Evolutionary conservation across 2,888 invertebrate genomes (phyloP), one percentile per base, ranked within the genome.

Genomic region (Scaptomyza reducta): DNA sequence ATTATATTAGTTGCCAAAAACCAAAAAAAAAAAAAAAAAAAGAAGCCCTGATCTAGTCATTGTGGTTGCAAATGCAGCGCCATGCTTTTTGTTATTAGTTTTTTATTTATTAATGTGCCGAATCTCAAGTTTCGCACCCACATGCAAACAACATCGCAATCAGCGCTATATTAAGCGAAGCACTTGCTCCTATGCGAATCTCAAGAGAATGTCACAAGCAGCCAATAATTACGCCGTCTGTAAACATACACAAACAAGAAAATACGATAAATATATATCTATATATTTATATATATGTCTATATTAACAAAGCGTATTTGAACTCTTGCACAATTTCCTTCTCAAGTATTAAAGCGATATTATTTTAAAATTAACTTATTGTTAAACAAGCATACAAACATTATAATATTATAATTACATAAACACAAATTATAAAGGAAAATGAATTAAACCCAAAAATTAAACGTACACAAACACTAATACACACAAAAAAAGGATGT

Each of bases 341-440:
- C 81, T 84, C 81, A 85, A 85, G 84, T 85, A 85, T 85, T 85
- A 85, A 86, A 84, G 81, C 86, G 84, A 85, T 85, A 85, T 85
- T 85, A 84, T 84, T 84, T 85, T 76, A 74, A 81, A 83, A 61
- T 81, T 73, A 84, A 76, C 58, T 71, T 84, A 82, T 81, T 82
- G 74, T 84, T 82, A 81, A 66, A 70, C 73, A 70, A 69, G 73
- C 70, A 73, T 70, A 78, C 60, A 76, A 71, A 72, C 75, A 82
- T 79, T 75, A 73, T 82, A 79, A 62, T 69, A 72, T 54, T 57
- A 67, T 59, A 74, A 56, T n/a, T 62, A 50, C 53, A 50, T 31
- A 60, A 77, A 79, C 59, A 56, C 56, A 77, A 63, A 74, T 57
- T 49, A 69, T 60, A 62, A 59, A 65, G 41, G 51, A 29, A 76